Percentiles rank a stretch among this genome's conserved stretches.
phyloP scores from a whole-genome alignment of 2,797 vertebrate genomes.

The Iguana delicatissima region DNA sequence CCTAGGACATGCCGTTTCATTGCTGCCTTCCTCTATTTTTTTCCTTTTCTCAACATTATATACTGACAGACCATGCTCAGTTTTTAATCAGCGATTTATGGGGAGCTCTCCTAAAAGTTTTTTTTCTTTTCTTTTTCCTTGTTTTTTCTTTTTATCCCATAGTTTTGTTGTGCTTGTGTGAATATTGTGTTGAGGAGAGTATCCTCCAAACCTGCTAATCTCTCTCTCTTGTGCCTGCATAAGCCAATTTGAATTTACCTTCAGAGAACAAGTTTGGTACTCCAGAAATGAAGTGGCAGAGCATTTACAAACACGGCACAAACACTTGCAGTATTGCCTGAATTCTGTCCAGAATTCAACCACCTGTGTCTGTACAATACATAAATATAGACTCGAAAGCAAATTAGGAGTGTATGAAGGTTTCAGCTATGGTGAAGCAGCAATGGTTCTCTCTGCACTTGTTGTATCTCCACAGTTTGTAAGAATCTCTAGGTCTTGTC shows the following conservation, averaged over 20 bases:
- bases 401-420: not conserved
- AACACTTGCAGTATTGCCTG: not conserved
- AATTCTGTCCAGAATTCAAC: not conserved
- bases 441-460: too few species aligned
- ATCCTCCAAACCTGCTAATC: not conserved
- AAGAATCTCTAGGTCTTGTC: not conserved
- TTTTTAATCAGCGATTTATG: not conserved
- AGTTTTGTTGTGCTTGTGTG: not conserved
- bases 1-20: not conserved
- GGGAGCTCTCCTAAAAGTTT: too few species aligned
- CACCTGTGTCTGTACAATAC: not conserved
- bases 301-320: not conserved
- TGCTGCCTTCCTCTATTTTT: not conserved
- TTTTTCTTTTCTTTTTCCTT: not conserved
- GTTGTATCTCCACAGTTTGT: not conserved
- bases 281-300: not conserved
- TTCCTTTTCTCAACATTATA: not conserved
- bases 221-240: not conserved
- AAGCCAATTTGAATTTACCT: not conserved
- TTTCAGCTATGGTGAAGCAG: not conserved
- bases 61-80: not conserved
- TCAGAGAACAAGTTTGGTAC: not conserved
- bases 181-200: not conserved
- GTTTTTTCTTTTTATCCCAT: not conserved
- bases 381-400: not conserved